A percentile compares a stretch with the other conserved stretches of the same genome.
Evolutionary conservation across 1,140 invertebrate genomes (phyloP).

Genomic region (Macrosteles quadrilineatus): DNA sequence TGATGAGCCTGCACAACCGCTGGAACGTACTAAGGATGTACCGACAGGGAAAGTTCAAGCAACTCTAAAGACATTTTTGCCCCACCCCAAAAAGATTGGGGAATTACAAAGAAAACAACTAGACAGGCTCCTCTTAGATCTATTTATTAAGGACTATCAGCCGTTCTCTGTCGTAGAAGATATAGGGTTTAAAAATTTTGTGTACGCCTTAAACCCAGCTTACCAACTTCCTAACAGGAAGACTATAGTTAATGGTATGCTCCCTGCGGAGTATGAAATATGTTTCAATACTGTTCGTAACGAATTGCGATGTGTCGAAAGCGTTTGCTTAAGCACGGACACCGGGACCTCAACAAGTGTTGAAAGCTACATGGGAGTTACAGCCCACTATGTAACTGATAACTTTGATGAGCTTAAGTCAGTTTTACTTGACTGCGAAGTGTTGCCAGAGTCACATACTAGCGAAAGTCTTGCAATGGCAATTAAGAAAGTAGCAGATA

Average conservation of each 20-base stretch:
- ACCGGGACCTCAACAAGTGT: neutral
- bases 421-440: neutral
- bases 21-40: neutral
- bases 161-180: constrained; percentile 36
- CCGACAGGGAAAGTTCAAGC: neutral
- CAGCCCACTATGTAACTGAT: neutral
- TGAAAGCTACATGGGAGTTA: neutral
- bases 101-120: neutral
- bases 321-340: neutral
- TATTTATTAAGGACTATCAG: constrained; percentile 23
- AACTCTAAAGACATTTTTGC: neutral
- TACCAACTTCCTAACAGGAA: constrained; percentile 2
- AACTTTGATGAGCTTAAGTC: neutral
- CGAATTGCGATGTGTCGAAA: constrained; percentile 4
- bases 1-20: neutral
- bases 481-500: neutral
- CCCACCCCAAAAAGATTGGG: neutral
- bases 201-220: constrained; percentile 21
- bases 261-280: neutral
- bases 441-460: too few species aligned
- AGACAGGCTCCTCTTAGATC: neutral
- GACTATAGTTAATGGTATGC: neutral
- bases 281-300: neutral
- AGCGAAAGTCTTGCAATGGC: neutral
- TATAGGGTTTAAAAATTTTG: constrained; percentile 33